These are phyloP conservation scores for Cabera pusaria DNA, from an alignment of 2,888 invertebrate species.

Conservation along the genomic window DNA sequence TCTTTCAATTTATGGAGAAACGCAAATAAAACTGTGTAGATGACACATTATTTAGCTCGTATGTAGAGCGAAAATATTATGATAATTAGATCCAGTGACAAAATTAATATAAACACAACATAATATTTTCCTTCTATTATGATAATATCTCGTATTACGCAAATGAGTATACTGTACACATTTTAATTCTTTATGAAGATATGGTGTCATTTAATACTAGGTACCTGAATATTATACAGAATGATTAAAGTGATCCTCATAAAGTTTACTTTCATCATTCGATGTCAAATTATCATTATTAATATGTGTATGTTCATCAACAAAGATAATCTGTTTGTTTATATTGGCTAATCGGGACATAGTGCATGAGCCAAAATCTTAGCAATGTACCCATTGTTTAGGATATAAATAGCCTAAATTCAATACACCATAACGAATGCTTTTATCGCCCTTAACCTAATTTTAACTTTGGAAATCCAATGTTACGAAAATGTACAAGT, in stretches of 20 bases:
- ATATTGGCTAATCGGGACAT: no score
- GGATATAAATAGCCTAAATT: conserved; percentile 9
- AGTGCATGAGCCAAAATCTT: conserved; percentile 7
- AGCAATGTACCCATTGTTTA: no score
- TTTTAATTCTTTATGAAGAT: conserved; percentile 9
- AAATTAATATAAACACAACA: not conserved
- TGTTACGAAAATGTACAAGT: no score
- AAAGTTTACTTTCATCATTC: conserved; percentile 1
- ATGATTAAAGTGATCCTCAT: conserved; percentile 2
- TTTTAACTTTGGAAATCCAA: conserved; percentile 4
- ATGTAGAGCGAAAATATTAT: not conserved
- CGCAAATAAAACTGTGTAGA: no score
- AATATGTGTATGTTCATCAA: no score
- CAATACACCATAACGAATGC: conserved; percentile 8
- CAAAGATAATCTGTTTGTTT: no score
- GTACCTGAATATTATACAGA: conserved; percentile 1
- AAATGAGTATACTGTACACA: no score
- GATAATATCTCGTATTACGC: no score
- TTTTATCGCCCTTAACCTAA: conserved; percentile 12
- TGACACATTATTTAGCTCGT: no score
- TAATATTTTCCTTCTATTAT: no score
- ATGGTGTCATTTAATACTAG: not conserved
- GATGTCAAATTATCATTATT: no score
- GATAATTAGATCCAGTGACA: not conserved
- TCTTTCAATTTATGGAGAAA: no score